These are phyloP conservation scores for Ophioderma brevispina DNA, from an alignment of 35 echinoderm and acorn worm genomes.

Conservation along the genomic window DNA sequence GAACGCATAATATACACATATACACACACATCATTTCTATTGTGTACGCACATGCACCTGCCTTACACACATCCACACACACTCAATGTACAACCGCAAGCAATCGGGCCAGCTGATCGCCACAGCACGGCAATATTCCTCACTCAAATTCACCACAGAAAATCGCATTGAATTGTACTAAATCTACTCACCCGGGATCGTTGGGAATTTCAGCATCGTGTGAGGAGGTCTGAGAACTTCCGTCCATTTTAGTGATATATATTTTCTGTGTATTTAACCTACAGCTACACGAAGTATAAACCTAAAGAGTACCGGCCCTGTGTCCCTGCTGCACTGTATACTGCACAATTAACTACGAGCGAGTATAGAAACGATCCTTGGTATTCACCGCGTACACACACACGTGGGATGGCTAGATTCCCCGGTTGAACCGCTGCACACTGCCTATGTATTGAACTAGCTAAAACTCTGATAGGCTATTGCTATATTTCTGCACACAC, in stretches of 20 bases:
- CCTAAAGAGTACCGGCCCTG: background rate
- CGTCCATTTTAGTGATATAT: slow-evolving; percentile 14
- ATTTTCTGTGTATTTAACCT: background rate
- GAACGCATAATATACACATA: background rate
- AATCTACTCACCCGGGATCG: slow-evolving; percentile 34
- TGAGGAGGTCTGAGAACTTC: background rate
- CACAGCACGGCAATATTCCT: background rate
- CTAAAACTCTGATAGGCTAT: background rate
- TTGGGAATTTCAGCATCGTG: slow-evolving; percentile 36
- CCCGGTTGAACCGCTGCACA: background rate
- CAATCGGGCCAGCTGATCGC: background rate
- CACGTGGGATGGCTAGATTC: slow-evolving; percentile 3
- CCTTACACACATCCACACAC: background rate
- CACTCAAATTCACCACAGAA: background rate
- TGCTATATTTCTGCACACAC: background rate
- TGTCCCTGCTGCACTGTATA: background rate
- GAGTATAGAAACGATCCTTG: background rate
- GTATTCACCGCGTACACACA: background rate
- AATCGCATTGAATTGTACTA: background rate
- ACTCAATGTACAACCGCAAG: no score
- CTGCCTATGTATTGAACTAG: background rate
- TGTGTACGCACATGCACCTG: slow-evolving; percentile 13
- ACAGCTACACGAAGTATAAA: background rate
- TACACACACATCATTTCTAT: background rate
- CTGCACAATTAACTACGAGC: background rate